Evolutionary conservation across 2,113 vertebrate genomes (phyloP).

Genomic region (Hydrolagus affinis): DNA sequence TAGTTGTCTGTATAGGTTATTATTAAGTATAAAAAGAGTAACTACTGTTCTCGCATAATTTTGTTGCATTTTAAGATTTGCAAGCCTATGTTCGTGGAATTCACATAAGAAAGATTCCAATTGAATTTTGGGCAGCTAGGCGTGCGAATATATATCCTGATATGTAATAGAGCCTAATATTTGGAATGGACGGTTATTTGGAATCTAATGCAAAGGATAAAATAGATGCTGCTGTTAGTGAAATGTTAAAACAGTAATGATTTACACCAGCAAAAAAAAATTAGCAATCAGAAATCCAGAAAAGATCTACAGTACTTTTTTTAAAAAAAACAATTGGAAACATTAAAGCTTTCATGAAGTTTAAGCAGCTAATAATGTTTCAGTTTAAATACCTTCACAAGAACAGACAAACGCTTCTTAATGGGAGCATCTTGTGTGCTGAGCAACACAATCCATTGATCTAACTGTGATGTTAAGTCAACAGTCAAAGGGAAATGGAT

Average conservation of each 20-base stretch:
- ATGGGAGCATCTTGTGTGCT: neutral
- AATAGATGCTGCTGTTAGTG: neutral
- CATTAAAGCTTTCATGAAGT: neutral
- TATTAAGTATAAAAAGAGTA: neutral
- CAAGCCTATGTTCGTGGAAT: neutral
- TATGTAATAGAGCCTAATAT: neutral
- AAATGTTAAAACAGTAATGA: neutral
- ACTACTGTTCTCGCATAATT: neutral
- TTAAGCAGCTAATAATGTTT: neutral
- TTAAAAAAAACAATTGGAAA: neutral
- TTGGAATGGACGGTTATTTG: neutral
- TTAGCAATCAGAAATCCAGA: neutral
- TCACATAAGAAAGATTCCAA: neutral
- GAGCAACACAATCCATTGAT: neutral
- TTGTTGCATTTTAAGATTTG: slow-evolving; percentile 10
- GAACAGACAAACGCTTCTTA: neutral
- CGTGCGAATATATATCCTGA: slow-evolving; percentile 5
- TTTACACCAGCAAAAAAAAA: neutral
- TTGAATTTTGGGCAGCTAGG: neutral
- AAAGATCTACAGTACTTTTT: neutral
- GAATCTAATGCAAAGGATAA: neutral
- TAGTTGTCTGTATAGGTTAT: neutral
- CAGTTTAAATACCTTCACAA: neutral
- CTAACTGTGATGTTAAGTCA: neutral
- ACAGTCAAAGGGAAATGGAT: neutral